Base-by-base conservation (phyloP, 2,113 vertebrate species). In the Mohoua ochrocephala region DNA sequence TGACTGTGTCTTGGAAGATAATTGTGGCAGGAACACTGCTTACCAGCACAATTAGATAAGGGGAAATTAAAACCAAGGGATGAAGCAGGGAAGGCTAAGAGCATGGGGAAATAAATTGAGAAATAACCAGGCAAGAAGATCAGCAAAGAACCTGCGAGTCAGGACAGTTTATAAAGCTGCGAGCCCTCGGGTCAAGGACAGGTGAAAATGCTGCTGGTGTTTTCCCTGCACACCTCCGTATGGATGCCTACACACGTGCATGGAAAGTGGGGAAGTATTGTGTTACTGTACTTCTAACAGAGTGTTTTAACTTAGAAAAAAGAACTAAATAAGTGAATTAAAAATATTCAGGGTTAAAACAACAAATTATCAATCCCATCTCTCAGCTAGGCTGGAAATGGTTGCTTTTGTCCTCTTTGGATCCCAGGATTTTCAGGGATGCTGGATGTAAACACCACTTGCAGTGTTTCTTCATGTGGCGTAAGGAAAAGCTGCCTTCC, bases 161-260 rank as follows among this genome's bases (percentile, higher is more conserved):
- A 73, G 27, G 69, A 24, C 27, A 68, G 47, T 28, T 78, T 49
- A 12, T 27, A 84, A 75, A 84, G 69, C 84, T 13, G 1, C 10
- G 22, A 93, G 67, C 53, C 67, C 42, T 61, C 1, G 0, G 85
- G 59, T 75, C 61, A 73, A 69, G 85, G 85, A 27, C 17, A 69
- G 75, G 14, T 92, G 60, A 28, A 89, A 83, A 42, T 64, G 56
- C 78, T 76, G 74, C 11, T 45, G 85, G 45, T 33, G 11, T 45
- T 90, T 76, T 44, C 74, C 60, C 24, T 47, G 16, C 30, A 56
- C 18, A 9, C 24, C 21, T 42, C 11, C 20, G 5, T 27, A 10
- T 5, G 11, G 61, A 30, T 75, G 24, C 15, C 50, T 47, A 5
- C 18, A 6, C 33, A 73, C 0, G 0, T 5, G 21, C 0, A 0